Percentiles rank a stretch among this genome's conserved stretches.
Evolutionary conservation across 2,888 invertebrate species (phyloP).

Genomic region (Drosophila maculinotata): DNA sequence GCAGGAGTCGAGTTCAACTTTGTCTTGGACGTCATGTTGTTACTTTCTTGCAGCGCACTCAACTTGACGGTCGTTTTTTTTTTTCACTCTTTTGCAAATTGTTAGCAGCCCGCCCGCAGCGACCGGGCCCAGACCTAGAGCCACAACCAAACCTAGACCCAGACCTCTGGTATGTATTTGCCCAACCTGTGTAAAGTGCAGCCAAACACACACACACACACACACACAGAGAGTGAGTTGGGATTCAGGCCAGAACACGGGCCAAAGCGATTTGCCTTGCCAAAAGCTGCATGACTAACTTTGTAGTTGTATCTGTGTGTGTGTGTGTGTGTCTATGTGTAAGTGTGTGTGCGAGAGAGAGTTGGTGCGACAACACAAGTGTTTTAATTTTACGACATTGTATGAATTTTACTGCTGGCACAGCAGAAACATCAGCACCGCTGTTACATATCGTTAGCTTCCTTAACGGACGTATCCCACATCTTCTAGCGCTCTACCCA

Average conservation of each 20-base stretch:
- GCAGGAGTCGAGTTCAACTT: conserved; percentile 26
- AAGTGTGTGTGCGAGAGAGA: conserved; percentile 25
- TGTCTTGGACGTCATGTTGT: conserved; percentile 72
- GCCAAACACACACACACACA: conserved; percentile 40
- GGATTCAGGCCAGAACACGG: conserved; percentile 27
- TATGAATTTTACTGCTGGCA: conserved; percentile 83
- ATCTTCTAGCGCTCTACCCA: conserved; percentile 48
- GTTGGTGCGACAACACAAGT: conserved; percentile 76
- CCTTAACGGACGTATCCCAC: conserved; percentile 79
- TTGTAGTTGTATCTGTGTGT: conserved; percentile 61
- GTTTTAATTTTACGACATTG: conserved; percentile 84
- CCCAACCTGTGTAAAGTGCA: conserved; percentile 64
- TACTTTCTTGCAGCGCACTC: conserved; percentile 74
- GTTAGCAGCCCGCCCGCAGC: conserved; percentile 66
- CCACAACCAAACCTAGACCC: conserved; percentile 23
- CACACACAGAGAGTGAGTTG: background rate
- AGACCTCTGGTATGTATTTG: conserved; percentile 53
- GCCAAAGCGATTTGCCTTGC: conserved; percentile 80
- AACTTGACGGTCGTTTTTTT: conserved; percentile 24
- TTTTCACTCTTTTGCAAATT: conserved; percentile 60
- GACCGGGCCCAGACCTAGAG: conserved; percentile 32
- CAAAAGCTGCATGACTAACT: conserved; percentile 79
- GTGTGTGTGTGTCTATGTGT: conserved; percentile 16
- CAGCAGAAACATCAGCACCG: conserved; percentile 77
- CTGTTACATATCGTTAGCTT: conserved; percentile 78